phyloP scores from a whole-genome alignment of 2,888 invertebrate species.

The Cenopis cana region DNA sequence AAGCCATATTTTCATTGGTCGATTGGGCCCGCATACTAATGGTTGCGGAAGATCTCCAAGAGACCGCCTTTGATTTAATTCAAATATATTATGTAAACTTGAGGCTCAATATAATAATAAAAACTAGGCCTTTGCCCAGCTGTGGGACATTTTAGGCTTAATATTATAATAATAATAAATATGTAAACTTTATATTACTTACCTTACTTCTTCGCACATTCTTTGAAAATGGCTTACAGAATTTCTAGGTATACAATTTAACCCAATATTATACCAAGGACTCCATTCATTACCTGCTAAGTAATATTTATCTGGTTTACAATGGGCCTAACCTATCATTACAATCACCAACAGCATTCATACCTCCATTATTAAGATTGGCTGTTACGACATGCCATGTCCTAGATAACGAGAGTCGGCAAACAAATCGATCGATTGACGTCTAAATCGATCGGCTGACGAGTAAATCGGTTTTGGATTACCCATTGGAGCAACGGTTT shows the following conservation, averaged over 20 bases:
- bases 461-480: conserved; percentile 33
- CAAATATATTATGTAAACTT: too few relatives aligned
- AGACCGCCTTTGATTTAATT: too few relatives aligned
- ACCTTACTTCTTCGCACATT: too few relatives aligned
- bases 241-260: conserved; percentile 9
- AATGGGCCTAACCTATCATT: conserved; percentile 30
- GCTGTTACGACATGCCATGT: conserved; percentile 31
- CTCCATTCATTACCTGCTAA: conserved; percentile 4
- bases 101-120: too few relatives aligned
- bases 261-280: conserved; percentile 16
- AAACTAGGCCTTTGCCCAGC: too few relatives aligned
- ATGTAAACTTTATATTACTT: too few relatives aligned
- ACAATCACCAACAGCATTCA: conserved; percentile 25
- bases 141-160: too few relatives aligned
- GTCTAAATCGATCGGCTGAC: conserved; percentile 37
- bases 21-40: too few relatives aligned
- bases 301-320: conserved; percentile 27
- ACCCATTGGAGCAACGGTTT: conserved; percentile 9
- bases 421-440: conserved; percentile 39
- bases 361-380: conserved; percentile 41
- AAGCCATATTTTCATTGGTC: too few relatives aligned
- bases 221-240: too few relatives aligned
- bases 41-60: too few relatives aligned
- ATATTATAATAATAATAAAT: too few relatives aligned
- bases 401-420: conserved; percentile 34